A percentile compares a stretch with the other conserved stretches of the same genome.
These are phyloP conservation scores for Epinotia demarniana DNA, from an alignment of 2,888 invertebrate genomes.

Conservation along the genomic window DNA sequence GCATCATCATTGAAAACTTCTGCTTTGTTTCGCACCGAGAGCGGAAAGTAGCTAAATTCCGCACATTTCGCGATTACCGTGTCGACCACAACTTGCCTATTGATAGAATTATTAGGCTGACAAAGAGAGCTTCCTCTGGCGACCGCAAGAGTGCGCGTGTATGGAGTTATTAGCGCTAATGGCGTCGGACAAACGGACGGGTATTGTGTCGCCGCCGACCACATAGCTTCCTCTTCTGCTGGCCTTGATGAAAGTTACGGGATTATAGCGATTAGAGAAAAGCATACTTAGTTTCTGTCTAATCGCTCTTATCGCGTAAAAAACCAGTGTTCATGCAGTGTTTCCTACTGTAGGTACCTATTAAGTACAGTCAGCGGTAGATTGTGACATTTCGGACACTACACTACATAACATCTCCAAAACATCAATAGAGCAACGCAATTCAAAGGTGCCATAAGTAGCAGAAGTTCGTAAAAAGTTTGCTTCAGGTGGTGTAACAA, in stretches of 20 bases:
- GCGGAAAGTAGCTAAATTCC: conserved; percentile 58
- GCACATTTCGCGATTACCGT: conserved; percentile 73
- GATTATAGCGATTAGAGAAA: conserved; percentile 6
- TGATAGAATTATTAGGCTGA: conserved; percentile 77
- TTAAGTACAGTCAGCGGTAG: too few relatives aligned
- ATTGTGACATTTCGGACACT: too few relatives aligned
- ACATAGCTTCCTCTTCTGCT: conserved; percentile 65
- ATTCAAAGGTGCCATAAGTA: too few relatives aligned
- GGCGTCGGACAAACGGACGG: conserved; percentile 64
- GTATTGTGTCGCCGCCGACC: conserved; percentile 65
- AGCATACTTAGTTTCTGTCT: not conserved
- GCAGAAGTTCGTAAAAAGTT: too few relatives aligned
- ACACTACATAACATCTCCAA: too few relatives aligned
- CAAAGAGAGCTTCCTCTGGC: conserved; percentile 65
- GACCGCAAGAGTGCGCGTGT: conserved; percentile 70
- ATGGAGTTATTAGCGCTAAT: conserved; percentile 81
- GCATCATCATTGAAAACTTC: conserved; percentile 25
- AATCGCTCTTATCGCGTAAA: too few relatives aligned
- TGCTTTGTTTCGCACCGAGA: conserved; percentile 29
- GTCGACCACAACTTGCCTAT: conserved; percentile 74
- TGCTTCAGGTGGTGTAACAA: too few relatives aligned
- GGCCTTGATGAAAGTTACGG: conserved; percentile 44
- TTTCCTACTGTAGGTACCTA: too few relatives aligned
- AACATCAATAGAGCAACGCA: too few relatives aligned
- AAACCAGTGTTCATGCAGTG: too few relatives aligned